Evolutionary conservation across 1,140 invertebrate species (phyloP).

Genomic region (Spodoptera frugiperda): DNA sequence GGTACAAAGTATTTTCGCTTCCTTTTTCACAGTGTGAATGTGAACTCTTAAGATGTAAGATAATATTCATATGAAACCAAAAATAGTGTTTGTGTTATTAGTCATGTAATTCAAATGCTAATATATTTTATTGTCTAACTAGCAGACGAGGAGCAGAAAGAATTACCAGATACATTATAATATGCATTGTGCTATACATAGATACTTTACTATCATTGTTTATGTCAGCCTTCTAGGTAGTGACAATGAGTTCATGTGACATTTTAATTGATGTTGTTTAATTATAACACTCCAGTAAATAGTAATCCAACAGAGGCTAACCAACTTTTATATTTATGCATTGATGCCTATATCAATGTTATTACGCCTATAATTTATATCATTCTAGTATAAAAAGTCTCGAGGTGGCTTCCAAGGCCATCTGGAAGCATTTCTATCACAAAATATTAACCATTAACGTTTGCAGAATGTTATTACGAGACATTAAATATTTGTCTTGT

Average conservation of each 20-base stretch:
- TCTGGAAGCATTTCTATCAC: slow-evolving; percentile 18
- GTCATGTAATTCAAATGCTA: background rate
- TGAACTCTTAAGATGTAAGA: no score
- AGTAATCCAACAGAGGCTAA: slow-evolving; percentile 6
- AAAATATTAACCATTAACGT: background rate
- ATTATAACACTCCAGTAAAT: slow-evolving; percentile 31
- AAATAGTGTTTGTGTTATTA: background rate
- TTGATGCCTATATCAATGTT: background rate
- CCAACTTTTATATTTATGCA: background rate
- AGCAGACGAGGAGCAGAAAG: background rate
- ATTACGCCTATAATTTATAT: background rate
- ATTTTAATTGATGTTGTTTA: slow-evolving; percentile 40
- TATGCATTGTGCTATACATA: slow-evolving; percentile 1
- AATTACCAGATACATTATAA: slow-evolving; percentile 14
- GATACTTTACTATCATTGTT: slow-evolving; percentile 33
- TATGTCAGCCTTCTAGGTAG: background rate
- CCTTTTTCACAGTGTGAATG: no score
- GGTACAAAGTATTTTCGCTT: no score
- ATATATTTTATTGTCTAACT: background rate
- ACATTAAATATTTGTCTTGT: slow-evolving; percentile 15
- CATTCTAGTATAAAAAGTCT: background rate
- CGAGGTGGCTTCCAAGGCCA: slow-evolving; percentile 10
- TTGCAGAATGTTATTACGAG: background rate
- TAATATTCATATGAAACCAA: no score
- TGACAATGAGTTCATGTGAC: slow-evolving; percentile 34